Percentiles rank a stretch among this genome's conserved stretches.
Conservation (phyloP, 1,140 invertebrate species). For the Lordiphosa stackelbergi region DNA sequence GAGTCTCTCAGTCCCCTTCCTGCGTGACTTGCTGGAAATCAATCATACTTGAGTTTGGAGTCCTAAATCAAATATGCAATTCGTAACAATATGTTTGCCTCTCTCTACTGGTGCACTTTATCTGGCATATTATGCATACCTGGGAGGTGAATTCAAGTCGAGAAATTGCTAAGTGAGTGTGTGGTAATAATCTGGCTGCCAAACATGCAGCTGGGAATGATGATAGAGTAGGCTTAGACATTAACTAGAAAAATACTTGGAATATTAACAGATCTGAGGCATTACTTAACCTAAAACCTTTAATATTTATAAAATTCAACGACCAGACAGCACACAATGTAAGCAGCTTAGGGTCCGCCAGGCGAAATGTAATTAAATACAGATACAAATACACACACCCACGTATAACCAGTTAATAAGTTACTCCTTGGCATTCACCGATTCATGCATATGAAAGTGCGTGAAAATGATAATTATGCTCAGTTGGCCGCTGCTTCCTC, state of each 20-base stretch:
- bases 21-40: slow-evolving; percentile 34
- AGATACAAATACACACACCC: slow-evolving; percentile 2
- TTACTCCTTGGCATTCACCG: slow-evolving; percentile 1
- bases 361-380: slow-evolving; percentile 14
- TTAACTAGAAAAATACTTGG: too few species aligned
- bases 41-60: slow-evolving; percentile 28
- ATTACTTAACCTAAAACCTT: too few species aligned
- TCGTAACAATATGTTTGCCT: slow-evolving; percentile 64
- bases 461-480: slow-evolving; percentile 8
- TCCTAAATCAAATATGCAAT: slow-evolving; percentile 57
- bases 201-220: too few species aligned
- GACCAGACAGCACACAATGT: too few species aligned
- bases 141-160: too few species aligned
- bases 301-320: background rate
- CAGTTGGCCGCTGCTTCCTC: too few species aligned
- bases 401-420: slow-evolving; percentile 3
- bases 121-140: background rate
- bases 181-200: too few species aligned
- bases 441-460: slow-evolving; percentile 9
- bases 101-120: slow-evolving; percentile 24
- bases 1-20: slow-evolving; percentile 26
- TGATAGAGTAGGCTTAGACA: too few species aligned
- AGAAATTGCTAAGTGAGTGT: too few species aligned
- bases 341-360: slow-evolving; percentile 7
- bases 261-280: too few species aligned